Percentiles rank a stretch among this genome's conserved stretches.
Evolutionary conservation across 2,888 invertebrate species (phyloP).

Genomic region (Cryptus viduatorius): DNA sequence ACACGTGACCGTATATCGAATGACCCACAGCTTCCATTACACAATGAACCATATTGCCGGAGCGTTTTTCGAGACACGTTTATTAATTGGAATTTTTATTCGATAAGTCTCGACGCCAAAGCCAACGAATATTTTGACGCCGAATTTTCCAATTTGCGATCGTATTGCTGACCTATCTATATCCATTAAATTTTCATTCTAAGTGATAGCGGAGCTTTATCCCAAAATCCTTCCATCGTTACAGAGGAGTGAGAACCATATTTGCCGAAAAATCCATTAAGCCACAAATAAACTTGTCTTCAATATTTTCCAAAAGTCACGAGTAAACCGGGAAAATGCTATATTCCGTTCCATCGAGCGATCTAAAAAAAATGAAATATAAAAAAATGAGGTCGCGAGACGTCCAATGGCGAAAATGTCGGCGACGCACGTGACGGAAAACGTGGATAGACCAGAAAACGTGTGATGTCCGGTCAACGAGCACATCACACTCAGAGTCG

Average conservation of each 20-base stretch:
- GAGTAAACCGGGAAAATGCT: neutral
- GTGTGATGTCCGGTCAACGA: conserved; percentile 24
- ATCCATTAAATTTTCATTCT: neutral
- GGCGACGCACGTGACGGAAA: conserved; percentile 35
- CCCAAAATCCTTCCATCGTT: neutral
- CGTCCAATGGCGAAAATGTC: neutral
- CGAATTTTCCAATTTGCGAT: conserved; percentile 3
- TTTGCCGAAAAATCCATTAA: conserved; percentile 1
- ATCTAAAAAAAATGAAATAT: neutral
- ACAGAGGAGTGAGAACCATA: neutral
- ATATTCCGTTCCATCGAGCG: neutral
- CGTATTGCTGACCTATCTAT: conserved; percentile 3
- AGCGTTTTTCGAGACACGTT: neutral
- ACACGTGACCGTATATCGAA: conserved; percentile 1
- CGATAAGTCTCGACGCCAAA: neutral
- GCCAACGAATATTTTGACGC: neutral
- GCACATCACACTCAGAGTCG: conserved; percentile 3
- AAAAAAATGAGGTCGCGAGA: neutral
- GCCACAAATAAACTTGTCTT: neutral
- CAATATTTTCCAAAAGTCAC: neutral
- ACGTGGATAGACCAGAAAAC: neutral
- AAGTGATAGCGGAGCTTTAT: neutral
- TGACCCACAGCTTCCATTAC: neutral
- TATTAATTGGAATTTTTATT: neutral
- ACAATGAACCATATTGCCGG: neutral